Conservation (phyloP, 2,797 vertebrate species). For the Sternarchorhynchus goeldii region DNA sequence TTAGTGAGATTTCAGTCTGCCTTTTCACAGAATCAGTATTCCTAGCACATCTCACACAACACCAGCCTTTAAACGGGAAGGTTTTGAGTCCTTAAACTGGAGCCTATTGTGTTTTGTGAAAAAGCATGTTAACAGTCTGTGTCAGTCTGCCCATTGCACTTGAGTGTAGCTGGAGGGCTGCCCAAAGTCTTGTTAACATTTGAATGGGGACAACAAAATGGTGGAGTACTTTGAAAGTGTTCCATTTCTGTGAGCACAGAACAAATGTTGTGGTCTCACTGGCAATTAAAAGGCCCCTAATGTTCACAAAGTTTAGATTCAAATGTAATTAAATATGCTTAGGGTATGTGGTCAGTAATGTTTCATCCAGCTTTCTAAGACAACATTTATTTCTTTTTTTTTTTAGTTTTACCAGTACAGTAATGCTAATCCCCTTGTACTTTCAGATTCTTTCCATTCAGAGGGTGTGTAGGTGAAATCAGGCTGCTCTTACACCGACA, state of each 20-base stretch:
- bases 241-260: neutral
- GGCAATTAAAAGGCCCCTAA: no score
- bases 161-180: neutral
- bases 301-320: no score
- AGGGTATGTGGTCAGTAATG: no score
- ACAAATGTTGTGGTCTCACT: no score
- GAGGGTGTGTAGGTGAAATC: neutral
- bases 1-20: no score
- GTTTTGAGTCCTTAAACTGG: slow-evolving; percentile 14
- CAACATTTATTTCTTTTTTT: no score
- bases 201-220: slow-evolving; percentile 24
- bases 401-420: no score
- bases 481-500: neutral
- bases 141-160: neutral
- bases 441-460: no score
- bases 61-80: neutral
- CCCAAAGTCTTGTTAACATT: slow-evolving; percentile 10
- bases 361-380: no score
- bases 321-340: no score
- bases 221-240: neutral
- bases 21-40: no score
- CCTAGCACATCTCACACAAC: neutral
- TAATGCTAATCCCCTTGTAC: no score
- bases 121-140: slow-evolving; percentile 10
- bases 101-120: slow-evolving; percentile 19